phyloP scores from a whole-genome alignment of 2,113 vertebrate genomes.

The Gorsachius goisagi region DNA sequence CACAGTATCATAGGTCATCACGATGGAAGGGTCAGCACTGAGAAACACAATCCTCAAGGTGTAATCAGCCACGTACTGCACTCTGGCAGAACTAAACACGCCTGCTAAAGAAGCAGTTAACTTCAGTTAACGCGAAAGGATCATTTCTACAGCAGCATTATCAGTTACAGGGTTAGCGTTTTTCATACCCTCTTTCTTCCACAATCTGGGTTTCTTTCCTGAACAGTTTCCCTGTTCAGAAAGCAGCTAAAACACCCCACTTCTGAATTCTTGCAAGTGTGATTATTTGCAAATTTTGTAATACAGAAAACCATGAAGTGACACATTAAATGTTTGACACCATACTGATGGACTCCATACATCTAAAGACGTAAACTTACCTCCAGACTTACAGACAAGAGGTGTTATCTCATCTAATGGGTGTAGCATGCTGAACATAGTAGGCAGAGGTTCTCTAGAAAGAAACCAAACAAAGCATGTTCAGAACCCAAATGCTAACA shows the following conservation, averaged over 20 bases:
- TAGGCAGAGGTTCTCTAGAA: slow-evolving; percentile 90
- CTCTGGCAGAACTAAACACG: slow-evolving; percentile 79
- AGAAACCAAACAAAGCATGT: not conserved
- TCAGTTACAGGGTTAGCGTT: not conserved
- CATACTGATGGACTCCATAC: not conserved
- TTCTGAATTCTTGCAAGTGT: not conserved
- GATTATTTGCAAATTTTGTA: not conserved
- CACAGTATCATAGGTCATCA: slow-evolving; percentile 90
- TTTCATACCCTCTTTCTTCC: not conserved
- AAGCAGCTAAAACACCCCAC: not conserved
- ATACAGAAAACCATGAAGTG: not conserved
- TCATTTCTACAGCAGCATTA: fast-evolving
- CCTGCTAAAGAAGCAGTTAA: slow-evolving; percentile 66
- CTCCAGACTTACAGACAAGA: slow-evolving; percentile 87
- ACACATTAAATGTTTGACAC: not conserved
- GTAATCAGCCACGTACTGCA: slow-evolving; percentile 90
- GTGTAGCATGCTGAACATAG: slow-evolving; percentile 96
- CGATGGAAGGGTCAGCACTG: slow-evolving; percentile 83
- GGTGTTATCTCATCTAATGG: slow-evolving; percentile 95
- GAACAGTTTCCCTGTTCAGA: not conserved
- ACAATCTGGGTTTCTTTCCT: not conserved
- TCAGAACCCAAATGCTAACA: not conserved
- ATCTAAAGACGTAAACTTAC: slow-evolving; percentile 66
- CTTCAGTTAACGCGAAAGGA: not conserved
- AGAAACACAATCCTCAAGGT: slow-evolving; percentile 89